These are phyloP conservation scores for Drosophila multiciliata DNA, from an alignment of 2,888 invertebrate species.

Conservation along the genomic window DNA sequence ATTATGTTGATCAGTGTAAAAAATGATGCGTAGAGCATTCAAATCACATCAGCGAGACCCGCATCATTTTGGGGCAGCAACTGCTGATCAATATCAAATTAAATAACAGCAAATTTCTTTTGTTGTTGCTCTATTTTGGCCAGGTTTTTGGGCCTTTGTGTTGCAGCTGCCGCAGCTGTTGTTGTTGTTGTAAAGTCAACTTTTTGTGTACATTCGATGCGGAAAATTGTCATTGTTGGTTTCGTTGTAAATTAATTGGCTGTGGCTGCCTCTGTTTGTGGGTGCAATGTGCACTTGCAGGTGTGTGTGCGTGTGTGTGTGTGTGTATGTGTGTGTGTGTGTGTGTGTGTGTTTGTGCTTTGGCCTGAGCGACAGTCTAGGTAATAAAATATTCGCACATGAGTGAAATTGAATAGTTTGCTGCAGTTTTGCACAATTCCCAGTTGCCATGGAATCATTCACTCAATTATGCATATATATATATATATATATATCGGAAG, in stretches of 20 bases:
- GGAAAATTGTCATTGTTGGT: conserved; percentile 79
- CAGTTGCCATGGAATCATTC: conserved; percentile 61
- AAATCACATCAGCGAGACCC: conserved; percentile 23
- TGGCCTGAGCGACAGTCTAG: conserved; percentile 36
- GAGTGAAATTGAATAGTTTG: conserved; percentile 77
- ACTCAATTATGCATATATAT: conserved; percentile 55
- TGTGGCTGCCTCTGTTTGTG: conserved; percentile 45
- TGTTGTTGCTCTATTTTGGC: conserved; percentile 36
- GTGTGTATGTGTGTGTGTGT: conserved; percentile 1
- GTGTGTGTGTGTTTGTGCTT: conserved; percentile 13
- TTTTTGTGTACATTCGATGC: conserved; percentile 69
- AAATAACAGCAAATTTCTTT: conserved; percentile 21
- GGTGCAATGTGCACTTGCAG: conserved; percentile 1
- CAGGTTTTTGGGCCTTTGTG: conserved; percentile 44
- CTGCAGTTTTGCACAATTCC: conserved; percentile 73
- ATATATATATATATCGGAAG: conserved; percentile 16
- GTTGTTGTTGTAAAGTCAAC: conserved; percentile 45
- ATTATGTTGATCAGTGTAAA: conserved; percentile 53
- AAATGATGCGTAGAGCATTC: conserved; percentile 18
- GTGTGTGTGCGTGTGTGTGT: conserved; percentile 7
- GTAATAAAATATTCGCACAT: conserved; percentile 77
- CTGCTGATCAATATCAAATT: conserved; percentile 55
- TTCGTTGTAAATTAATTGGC: conserved; percentile 79
- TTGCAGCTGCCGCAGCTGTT: conserved; percentile 1
- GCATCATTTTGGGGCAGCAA: conserved; percentile 29